Conservation (phyloP, 2,797 vertebrate species). For the Erithacus rubecula region DNA sequence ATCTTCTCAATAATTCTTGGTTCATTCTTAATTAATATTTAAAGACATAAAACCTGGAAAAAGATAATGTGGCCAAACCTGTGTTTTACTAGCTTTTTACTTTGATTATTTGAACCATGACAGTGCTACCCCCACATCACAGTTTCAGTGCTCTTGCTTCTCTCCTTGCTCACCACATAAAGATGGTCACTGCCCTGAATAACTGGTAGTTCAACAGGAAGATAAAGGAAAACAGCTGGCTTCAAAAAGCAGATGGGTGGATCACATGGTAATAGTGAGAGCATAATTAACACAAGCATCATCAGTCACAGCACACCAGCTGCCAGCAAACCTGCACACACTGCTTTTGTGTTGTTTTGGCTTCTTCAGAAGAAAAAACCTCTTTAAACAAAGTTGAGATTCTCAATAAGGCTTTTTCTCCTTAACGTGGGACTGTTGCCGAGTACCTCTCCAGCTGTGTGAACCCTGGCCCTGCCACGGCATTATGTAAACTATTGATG, state of each 20-base stretch:
- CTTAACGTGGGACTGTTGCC: neutral
- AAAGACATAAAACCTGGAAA: neutral
- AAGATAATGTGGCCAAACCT: neutral
- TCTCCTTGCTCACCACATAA: neutral
- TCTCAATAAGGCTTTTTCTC: constrained; percentile 47
- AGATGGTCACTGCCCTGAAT: constrained; percentile 16
- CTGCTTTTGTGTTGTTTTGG: constrained; percentile 36
- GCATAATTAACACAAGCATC: constrained; percentile 65
- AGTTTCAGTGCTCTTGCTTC: neutral
- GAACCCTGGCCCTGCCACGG: constrained; percentile 46
- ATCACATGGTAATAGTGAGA: constrained; percentile 61
- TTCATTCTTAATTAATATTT: neutral
- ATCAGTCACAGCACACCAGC: constrained; percentile 64
- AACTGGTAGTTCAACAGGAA: constrained; percentile 46
- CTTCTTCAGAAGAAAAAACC: constrained; percentile 22
- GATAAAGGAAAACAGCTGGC: constrained; percentile 64
- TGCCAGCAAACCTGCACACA: constrained; percentile 61
- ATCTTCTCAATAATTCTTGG: neutral
- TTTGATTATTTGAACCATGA: neutral
- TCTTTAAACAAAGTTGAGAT: constrained; percentile 38
- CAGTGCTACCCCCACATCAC: neutral
- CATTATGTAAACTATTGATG: constrained; percentile 67
- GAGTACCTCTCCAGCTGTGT: constrained; percentile 55
- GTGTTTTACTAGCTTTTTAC: neutral
- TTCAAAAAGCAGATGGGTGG: constrained; percentile 61